These are phyloP conservation scores for Anser brachyrhynchus DNA, from an alignment of 2,113 vertebrate species.

Conservation along the genomic window DNA sequence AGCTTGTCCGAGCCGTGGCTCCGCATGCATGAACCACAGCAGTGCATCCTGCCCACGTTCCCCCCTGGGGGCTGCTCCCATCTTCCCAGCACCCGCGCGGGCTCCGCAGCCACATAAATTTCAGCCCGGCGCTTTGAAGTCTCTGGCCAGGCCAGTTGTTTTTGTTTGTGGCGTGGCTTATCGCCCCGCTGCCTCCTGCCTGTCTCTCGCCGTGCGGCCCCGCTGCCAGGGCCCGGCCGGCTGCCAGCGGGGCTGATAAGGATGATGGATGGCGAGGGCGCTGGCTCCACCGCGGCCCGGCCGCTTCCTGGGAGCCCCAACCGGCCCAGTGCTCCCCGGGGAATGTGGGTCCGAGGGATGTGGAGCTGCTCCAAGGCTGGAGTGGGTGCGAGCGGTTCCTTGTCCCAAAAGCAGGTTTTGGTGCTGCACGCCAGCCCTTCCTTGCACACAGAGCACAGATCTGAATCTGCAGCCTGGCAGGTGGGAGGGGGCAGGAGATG, in stretches of 20 bases:
- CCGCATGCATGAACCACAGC: fast-evolving
- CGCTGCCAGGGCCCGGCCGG: slow-evolving; percentile 69
- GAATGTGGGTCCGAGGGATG: slow-evolving; percentile 46
- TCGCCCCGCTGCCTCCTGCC: slow-evolving; percentile 59
- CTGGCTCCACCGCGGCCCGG: slow-evolving; percentile 88
- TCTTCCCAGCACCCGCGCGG: not conserved
- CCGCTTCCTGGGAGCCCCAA: slow-evolving; percentile 84
- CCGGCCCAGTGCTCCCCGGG: slow-evolving; percentile 67
- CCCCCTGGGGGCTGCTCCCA: fast-evolving
- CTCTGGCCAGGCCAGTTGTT: slow-evolving; percentile 77
- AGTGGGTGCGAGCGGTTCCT: not conserved
- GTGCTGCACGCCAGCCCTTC: slow-evolving; percentile 26
- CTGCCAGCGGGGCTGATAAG: slow-evolving; percentile 90
- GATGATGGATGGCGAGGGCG: slow-evolving; percentile 89
- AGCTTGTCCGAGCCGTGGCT: fast-evolving
- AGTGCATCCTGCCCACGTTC: fast-evolving
- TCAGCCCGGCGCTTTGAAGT: slow-evolving; percentile 84
- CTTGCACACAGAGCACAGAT: fast-evolving
- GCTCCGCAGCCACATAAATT: slow-evolving; percentile 64
- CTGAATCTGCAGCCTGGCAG: not conserved
- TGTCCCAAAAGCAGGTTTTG: not conserved
- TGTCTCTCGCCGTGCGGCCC: slow-evolving; percentile 61
- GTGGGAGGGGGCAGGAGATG: not conserved
- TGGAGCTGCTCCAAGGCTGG: not conserved
- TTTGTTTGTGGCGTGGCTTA: slow-evolving; percentile 82